Evolutionary conservation across 2,888 invertebrate species (phyloP).

Genomic region (Eupelmus urozonus): DNA sequence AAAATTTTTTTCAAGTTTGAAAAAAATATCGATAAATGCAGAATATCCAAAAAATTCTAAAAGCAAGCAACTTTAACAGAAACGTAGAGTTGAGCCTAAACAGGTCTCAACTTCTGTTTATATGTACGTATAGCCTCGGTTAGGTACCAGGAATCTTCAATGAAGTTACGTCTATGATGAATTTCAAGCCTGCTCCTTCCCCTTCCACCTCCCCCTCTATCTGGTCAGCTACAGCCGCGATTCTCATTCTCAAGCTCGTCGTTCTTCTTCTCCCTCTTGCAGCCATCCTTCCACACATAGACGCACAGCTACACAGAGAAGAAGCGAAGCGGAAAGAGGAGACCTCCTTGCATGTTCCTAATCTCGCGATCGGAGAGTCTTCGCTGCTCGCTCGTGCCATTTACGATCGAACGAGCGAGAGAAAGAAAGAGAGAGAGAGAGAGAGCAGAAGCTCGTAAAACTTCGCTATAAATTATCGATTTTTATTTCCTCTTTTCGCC

Average conservation of each 20-base stretch:
- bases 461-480: conserved; percentile 60
- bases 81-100: too few species aligned
- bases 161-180: conserved; percentile 65
- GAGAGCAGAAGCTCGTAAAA: conserved; percentile 59
- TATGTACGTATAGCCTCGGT: conserved; percentile 7
- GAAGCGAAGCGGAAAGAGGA: background rate
- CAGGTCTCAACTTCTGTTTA: too few species aligned
- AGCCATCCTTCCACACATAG: conserved; percentile 58
- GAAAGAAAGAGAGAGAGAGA: conserved; percentile 12
- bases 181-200: conserved; percentile 59
- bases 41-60: too few species aligned
- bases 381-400: conserved; percentile 42
- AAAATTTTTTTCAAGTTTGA: conserved; percentile 11
- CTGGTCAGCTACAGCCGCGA: conserved; percentile 30
- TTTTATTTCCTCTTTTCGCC: conserved; percentile 58
- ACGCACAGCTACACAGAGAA: conserved; percentile 1
- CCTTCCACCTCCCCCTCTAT: conserved; percentile 46
- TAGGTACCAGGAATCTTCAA: conserved; percentile 55
- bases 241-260: conserved; percentile 58
- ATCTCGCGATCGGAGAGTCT: conserved; percentile 60
- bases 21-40: too few species aligned
- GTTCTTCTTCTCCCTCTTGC: conserved; percentile 58
- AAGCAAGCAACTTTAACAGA: conserved; percentile 13
- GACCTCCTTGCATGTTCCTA: conserved; percentile 53
- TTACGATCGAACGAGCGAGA: conserved; percentile 34